phyloP scores from a whole-genome alignment of 2,797 vertebrate genomes.

The Cygnus olor region DNA sequence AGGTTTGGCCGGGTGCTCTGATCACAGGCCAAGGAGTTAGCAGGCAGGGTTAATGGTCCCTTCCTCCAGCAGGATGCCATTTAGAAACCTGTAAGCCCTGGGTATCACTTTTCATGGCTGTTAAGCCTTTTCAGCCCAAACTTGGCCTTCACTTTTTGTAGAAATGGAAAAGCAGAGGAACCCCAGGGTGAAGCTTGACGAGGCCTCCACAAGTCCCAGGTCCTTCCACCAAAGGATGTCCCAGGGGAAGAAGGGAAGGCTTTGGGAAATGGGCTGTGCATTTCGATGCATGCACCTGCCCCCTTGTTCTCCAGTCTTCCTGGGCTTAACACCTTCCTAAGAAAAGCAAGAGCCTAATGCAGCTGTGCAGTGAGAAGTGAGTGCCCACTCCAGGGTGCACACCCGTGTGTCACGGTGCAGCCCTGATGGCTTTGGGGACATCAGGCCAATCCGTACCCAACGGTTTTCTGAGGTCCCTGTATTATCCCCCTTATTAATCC shows the following conservation, averaged over 20 bases:
- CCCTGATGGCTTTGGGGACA: not conserved
- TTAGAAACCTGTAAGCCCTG: not conserved
- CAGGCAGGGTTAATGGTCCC: not conserved
- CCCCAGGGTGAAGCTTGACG: not conserved
- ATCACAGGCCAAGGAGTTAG: not conserved
- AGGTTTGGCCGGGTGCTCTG: not conserved
- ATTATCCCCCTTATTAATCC: not conserved
- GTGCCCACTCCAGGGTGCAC: not conserved
- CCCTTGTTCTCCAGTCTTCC: not conserved
- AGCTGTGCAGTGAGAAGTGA: not conserved
- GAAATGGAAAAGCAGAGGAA: not conserved
- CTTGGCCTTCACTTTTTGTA: not conserved
- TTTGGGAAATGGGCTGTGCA: not conserved
- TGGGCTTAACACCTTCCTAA: not conserved
- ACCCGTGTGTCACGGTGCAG: fast-evolving
- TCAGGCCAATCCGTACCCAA: not conserved
- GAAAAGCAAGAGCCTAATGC: not conserved
- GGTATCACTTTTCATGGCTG: not conserved
- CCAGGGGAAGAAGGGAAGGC: not conserved
- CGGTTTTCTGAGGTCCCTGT: fast-evolving
- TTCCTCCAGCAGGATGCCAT: not conserved
- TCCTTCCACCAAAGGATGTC: not conserved
- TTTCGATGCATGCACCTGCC: not conserved
- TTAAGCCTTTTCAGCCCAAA: not conserved
- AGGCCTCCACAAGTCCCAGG: not conserved